Base-by-base conservation (phyloP, 2,113 vertebrate species). In the Thomomys bottae region DNA sequence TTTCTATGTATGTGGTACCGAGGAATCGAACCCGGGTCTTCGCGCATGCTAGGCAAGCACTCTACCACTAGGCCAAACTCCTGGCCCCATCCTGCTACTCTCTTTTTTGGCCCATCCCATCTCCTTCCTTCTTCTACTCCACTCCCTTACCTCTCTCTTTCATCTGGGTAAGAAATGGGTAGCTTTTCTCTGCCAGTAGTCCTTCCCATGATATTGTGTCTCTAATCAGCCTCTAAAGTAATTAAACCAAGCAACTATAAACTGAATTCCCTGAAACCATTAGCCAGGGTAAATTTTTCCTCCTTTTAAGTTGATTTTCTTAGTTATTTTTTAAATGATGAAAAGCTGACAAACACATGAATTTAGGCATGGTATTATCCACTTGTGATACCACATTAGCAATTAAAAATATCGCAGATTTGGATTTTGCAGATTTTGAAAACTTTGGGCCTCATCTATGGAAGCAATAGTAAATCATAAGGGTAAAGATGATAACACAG, bases 391-490 rank as follows among this genome's bases (percentile, higher is more conserved):
- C 66, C 18, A 54, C 54, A n/a, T 79, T 49, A 68, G 6, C 17
- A 24, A 24, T 71, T 23, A 49, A 85, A 76, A 68, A 32, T 4
- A n/a, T 59, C 45, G 38, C 11, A 64, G n/a, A 36, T 45, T 75
- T 54, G 70, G 12, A n/a, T 32, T 40, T 36, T 71, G 42, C 17
- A 40, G 3, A 67, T 83, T 26, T 11, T 15, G 6, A 32, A 88
- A 93, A 94, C 6, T 0, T 77, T 54, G 38, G 49, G 45, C 18
- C 14, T 88, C 32, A 66, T 49, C 5, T 73, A 3, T 71, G 24
- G 2, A 82, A 93, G 92, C 86, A 79, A 85, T 9, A 59, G 40
- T 82, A 57, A 71, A 71, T 84, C 5, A 82, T 72, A 66, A 82
- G 64, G 70, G 79, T 24, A 83, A 92, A 80, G 78, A 76, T 30